Base-by-base conservation (phyloP, 2,797 vertebrate species). In the Lindbergichthys nudifrons region DNA sequence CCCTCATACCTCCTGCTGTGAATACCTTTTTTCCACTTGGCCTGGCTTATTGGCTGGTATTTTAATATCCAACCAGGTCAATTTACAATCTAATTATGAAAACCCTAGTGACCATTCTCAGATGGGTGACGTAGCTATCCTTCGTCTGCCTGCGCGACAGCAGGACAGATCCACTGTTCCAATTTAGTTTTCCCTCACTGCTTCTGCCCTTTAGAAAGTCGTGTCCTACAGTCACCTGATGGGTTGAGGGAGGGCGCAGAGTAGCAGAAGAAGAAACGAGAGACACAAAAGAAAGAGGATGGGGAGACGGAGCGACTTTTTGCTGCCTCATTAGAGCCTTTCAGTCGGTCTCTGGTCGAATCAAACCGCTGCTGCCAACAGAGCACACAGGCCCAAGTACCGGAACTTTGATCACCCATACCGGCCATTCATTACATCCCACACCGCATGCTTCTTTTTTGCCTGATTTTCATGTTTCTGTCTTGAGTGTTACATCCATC, bases 301-400 rank as follows among this genome's bases (percentile, higher is more conserved):
- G 53, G 42, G 7, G 16, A 84, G 61, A 59, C 64, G 0, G 32
- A 47, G 62, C 2, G 16, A 63, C 4, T 41, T 32, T 68, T 82
- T 80, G 59, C 61, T 4, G 21, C 36, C 77, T 89, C 73, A 78
- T 91, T 85, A 85, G 69, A 23, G 9, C 58, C 81, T 72, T 73
- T 80, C 82, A 82, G 70, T 75, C 59, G 3, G 57, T 48, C 71
- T 79, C 41, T 43, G 57, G 65, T 62, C 75, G 50, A 59, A 85
- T 81, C 73, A 77, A 71, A 85, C 46, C 51, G 50, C 42, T 0
- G 3, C 39, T 53, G 77, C 67, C 58, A 39, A 58, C 65, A 9
- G 46, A 73, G 46, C 51, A 2, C 46, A 47, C 16, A 1, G 63
- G 13, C 50, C 16, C 0, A 7, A 23, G 23, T 7, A 3, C 54